These are phyloP conservation scores for Lagopus muta DNA, from an alignment of 2,113 vertebrate genomes.

Conservation along the genomic window DNA sequence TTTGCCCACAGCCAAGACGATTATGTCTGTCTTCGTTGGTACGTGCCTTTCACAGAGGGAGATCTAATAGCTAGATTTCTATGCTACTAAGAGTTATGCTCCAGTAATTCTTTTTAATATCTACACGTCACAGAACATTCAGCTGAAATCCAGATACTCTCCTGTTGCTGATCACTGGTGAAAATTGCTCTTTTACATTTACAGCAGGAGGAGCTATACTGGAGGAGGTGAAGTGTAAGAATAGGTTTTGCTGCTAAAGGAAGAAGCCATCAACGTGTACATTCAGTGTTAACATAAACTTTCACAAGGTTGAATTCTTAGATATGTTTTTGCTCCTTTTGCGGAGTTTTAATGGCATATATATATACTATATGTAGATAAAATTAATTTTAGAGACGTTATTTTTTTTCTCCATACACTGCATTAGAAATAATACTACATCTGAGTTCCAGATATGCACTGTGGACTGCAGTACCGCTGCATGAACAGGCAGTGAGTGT, in stretches of 20 bases:
- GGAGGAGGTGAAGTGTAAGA: conserved; percentile 8
- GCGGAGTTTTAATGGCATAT: conserved; percentile 58
- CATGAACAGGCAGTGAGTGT: background rate
- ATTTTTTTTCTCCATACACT: background rate
- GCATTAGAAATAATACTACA: conserved; percentile 3
- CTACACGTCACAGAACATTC: background rate
- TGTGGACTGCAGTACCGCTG: background rate
- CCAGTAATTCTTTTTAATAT: conserved; percentile 22
- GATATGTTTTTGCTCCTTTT: conserved; percentile 65
- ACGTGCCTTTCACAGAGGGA: conserved; percentile 33
- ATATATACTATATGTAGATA: background rate
- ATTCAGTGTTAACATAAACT: conserved; percentile 4
- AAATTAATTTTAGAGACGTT: conserved; percentile 27
- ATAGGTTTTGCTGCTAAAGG: conserved; percentile 64
- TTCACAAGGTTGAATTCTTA: conserved; percentile 53
- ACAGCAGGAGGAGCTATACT: background rate
- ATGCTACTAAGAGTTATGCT: background rate
- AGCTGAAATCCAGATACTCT: background rate
- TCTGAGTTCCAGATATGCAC: background rate
- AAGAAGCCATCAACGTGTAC: conserved; percentile 73
- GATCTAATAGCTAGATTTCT: background rate
- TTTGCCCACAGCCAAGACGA: background rate
- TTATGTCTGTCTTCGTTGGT: conserved; percentile 26
- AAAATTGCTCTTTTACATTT: background rate
- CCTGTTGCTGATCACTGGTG: background rate